Percentiles rank a stretch among this genome's conserved stretches.
Evolutionary conservation across 2,797 vertebrate species (phyloP).

Genomic region (Mallotus villosus): DNA sequence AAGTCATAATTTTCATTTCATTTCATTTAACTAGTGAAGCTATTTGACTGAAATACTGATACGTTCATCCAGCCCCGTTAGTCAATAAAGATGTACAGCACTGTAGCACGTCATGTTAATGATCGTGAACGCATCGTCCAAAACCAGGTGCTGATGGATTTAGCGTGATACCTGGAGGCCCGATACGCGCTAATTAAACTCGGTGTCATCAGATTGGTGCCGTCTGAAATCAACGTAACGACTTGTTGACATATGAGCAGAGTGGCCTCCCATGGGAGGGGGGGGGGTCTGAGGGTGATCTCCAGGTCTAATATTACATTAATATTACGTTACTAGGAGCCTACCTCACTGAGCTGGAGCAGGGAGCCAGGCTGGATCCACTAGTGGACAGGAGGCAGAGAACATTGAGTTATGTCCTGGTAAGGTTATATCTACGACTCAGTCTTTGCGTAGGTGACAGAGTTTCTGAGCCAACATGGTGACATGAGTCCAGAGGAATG

Average conservation of each 20-base stretch:
- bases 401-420: constrained; percentile 21
- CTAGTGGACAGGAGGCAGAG: constrained; percentile 28
- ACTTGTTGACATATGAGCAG: constrained; percentile 75
- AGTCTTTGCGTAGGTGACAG: constrained; percentile 67
- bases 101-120: constrained; percentile 27
- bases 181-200: constrained; percentile 73
- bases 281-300: constrained; percentile 5
- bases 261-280: constrained; percentile 54
- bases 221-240: constrained; percentile 73
- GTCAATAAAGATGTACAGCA: background rate
- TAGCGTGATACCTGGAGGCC: constrained; percentile 50
- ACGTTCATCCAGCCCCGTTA: background rate
- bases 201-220: constrained; percentile 68
- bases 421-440: constrained; percentile 67
- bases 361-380: constrained; percentile 16
- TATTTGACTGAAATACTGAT: too few relatives aligned
- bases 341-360: background rate
- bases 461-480: constrained; percentile 66
- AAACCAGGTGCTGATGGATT: constrained; percentile 44
- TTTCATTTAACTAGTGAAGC: too few relatives aligned
- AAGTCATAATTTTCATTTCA: too few relatives aligned
- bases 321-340: background rate
- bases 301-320: background rate
- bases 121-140: constrained; percentile 26
- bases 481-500: constrained; percentile 71